Conservation (phyloP, 2,113 vertebrate species). For the Callionymus lyra region DNA sequence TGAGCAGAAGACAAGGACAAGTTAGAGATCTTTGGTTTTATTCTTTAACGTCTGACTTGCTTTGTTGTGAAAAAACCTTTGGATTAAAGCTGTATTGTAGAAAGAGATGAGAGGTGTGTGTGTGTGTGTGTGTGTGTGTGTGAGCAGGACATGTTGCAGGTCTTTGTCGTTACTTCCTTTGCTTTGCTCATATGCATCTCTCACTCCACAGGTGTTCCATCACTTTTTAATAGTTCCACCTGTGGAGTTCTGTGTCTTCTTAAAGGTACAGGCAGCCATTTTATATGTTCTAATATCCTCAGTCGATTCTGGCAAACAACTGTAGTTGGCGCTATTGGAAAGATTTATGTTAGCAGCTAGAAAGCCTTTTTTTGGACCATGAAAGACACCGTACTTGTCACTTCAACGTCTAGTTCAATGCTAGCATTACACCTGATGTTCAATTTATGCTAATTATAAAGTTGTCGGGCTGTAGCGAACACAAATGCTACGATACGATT, state of each 20-base stretch:
- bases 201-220: slow-evolving; percentile 7
- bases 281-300: slow-evolving; percentile 4
- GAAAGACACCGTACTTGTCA: no score
- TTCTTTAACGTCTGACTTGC: slow-evolving; percentile 61
- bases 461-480: no score
- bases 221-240: background rate
- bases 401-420: no score
- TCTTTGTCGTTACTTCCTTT: slow-evolving; percentile 15
- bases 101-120: slow-evolving; percentile 15
- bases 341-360: no score
- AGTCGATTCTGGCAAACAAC: no score
- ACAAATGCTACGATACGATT: no score
- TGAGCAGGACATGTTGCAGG: slow-evolving; percentile 32
- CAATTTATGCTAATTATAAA: no score
- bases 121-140: slow-evolving; percentile 30
- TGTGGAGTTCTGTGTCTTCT: background rate
- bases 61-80: slow-evolving; percentile 65
- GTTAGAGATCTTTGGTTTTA: slow-evolving; percentile 74
- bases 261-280: background rate
- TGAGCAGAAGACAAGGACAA: slow-evolving; percentile 52
- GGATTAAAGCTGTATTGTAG: slow-evolving; percentile 68
- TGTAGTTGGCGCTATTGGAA: no score
- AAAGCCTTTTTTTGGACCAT: no score
- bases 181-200: slow-evolving; percentile 16
- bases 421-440: no score